Evolutionary conservation across 1,140 invertebrate species (phyloP).

Genomic region (Olivierus martensii): DNA sequence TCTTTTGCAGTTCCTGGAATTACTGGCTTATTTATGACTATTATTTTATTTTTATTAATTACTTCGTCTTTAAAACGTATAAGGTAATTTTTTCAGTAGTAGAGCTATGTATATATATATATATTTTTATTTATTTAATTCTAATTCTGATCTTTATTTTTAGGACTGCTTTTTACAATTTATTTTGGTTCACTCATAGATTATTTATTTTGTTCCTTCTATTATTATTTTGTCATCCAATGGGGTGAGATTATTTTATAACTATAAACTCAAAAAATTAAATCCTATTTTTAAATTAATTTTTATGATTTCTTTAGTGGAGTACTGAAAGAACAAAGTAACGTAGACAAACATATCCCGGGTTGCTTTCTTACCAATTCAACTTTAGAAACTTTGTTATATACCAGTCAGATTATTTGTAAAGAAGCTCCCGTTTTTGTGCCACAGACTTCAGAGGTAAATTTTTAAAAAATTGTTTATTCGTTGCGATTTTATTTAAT

Average conservation of each 20-base stretch:
- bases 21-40: conserved; percentile 14
- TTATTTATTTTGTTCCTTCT: conserved; percentile 15
- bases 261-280: too few relatives aligned
- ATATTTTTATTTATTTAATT: too few relatives aligned
- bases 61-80: conserved; percentile 5
- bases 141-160: too few relatives aligned
- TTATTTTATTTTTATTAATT: conserved; percentile 6
- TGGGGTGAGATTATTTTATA: conserved; percentile 14
- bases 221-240: conserved; percentile 20
- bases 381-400: too few relatives aligned
- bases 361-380: not conserved
- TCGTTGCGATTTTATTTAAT: not conserved
- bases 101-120: too few relatives aligned
- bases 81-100: conserved; percentile 7
- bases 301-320: not conserved
- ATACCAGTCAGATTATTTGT: not conserved
- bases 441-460: not conserved
- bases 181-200: conserved; percentile 22
- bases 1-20: conserved; percentile 14
- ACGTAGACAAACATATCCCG: not conserved
- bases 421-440: not conserved
- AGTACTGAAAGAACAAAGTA: not conserved
- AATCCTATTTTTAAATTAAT: too few relatives aligned
- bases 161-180: conserved; percentile 11
- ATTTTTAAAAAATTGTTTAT: not conserved